Conservation (phyloP, 2,888 invertebrate species). For the Cantharis lateralis region DNA sequence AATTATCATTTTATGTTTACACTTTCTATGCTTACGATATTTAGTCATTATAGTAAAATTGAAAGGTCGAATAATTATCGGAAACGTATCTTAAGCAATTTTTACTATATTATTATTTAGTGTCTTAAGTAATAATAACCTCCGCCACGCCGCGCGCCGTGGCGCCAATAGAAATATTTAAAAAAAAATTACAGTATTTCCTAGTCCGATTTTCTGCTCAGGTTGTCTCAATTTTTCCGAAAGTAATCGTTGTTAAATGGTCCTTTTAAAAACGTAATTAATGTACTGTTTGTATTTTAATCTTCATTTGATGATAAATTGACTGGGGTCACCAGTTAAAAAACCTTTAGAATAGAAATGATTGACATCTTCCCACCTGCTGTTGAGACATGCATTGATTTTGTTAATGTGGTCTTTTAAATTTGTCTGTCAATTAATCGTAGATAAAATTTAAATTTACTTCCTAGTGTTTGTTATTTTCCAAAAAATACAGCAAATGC, state of each 20-base stretch:
- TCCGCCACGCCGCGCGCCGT: constrained; percentile 29
- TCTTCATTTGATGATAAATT: constrained; percentile 39
- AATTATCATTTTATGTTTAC: background rate
- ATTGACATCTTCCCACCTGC: constrained; percentile 43
- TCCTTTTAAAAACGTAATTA: constrained; percentile 49
- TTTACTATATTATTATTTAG: constrained; percentile 27
- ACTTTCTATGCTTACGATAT: background rate
- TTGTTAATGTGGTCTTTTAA: constrained; percentile 31
- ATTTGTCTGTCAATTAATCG: constrained; percentile 24
- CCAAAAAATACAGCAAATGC: too few species aligned
- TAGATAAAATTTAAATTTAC: background rate
- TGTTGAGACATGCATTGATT: constrained; percentile 38
- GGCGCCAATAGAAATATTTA: constrained; percentile 42
- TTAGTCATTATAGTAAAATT: background rate
- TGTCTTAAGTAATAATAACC: constrained; percentile 27
- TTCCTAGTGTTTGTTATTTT: too few species aligned
- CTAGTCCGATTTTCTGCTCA: constrained; percentile 34
- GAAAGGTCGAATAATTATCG: background rate
- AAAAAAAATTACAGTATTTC: constrained; percentile 42
- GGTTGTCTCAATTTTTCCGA: constrained; percentile 39
- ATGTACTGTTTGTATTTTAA: constrained; percentile 35
- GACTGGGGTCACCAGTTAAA: constrained; percentile 39
- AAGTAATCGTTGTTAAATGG: constrained; percentile 47
- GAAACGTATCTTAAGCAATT: constrained; percentile 14
- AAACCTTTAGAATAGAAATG: constrained; percentile 32